phyloP scores from a whole-genome alignment of 2,113 vertebrate genomes.

The Oenanthe melanoleuca region DNA sequence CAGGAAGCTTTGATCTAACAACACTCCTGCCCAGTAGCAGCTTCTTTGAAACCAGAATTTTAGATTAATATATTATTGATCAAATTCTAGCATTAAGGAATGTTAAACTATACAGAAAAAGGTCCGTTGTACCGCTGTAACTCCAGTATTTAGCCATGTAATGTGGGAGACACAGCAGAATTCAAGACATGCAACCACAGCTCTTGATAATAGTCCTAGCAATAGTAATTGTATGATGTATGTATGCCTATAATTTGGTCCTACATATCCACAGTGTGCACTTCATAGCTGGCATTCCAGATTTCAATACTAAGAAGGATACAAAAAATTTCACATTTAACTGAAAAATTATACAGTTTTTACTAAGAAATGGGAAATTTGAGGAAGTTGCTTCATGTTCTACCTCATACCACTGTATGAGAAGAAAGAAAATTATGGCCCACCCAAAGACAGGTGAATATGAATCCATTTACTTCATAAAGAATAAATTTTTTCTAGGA shows the following conservation, averaged over 20 bases:
- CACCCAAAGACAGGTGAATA: neutral
- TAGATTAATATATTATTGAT: neutral
- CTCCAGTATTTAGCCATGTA: neutral
- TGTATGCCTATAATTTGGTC: neutral
- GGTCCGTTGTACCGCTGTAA: neutral
- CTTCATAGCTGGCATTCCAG: neutral
- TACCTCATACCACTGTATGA: neutral
- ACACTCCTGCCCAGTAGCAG: neutral
- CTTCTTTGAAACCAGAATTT: neutral
- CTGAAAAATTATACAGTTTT: neutral
- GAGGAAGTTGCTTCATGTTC: neutral
- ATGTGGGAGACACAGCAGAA: neutral
- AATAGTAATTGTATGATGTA: neutral
- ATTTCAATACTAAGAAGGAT: neutral
- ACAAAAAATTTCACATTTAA: neutral
- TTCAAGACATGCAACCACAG: neutral
- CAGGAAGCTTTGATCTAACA: neutral
- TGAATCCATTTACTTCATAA: neutral
- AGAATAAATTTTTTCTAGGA: neutral
- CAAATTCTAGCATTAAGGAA: neutral
- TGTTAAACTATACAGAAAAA: neutral
- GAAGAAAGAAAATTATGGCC: neutral
- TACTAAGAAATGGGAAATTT: neutral
- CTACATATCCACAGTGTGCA: neutral
- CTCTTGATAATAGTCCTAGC: neutral